Evolutionary conservation across 2,113 vertebrate genomes (phyloP).

Genomic region (Zeus faber): DNA sequence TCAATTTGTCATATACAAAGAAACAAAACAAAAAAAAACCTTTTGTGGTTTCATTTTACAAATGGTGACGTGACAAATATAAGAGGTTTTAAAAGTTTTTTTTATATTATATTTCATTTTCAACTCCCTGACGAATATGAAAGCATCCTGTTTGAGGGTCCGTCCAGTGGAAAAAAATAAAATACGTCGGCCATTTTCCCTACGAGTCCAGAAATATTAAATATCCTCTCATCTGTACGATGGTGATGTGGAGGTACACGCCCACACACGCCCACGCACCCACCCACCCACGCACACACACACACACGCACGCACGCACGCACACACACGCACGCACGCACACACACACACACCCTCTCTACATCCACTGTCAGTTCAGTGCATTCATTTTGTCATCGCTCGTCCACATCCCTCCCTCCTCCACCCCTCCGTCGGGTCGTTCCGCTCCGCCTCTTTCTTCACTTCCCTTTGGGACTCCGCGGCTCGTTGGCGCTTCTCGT

Average conservation of each 20-base stretch:
- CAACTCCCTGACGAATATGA: constrained; percentile 69
- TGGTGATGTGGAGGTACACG: no score
- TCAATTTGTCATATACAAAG: constrained; percentile 64
- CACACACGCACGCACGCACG: constrained; percentile 1
- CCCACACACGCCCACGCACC: neutral
- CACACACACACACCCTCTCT: constrained; percentile 16
- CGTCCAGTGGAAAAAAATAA: no score
- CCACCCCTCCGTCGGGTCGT: neutral
- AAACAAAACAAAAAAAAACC: constrained; percentile 45
- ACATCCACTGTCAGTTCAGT: constrained; percentile 46
- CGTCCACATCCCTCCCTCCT: neutral
- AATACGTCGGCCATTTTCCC: no score
- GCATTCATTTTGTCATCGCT: constrained; percentile 53
- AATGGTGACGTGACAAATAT: constrained; percentile 57
- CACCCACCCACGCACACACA: constrained; percentile 25
- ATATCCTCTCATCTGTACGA: no score
- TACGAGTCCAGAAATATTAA: no score
- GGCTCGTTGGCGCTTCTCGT: constrained; percentile 75
- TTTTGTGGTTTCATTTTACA: constrained; percentile 40
- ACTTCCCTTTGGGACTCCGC: constrained; percentile 80
- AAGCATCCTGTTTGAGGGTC: no score
- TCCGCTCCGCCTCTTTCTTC: constrained; percentile 42
- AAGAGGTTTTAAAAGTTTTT: constrained; percentile 18
- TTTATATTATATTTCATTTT: constrained; percentile 20
- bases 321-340: neutral